These are phyloP conservation scores for Ormia ochracea DNA, from an alignment of 2,888 invertebrate genomes.

Conservation along the genomic window DNA sequence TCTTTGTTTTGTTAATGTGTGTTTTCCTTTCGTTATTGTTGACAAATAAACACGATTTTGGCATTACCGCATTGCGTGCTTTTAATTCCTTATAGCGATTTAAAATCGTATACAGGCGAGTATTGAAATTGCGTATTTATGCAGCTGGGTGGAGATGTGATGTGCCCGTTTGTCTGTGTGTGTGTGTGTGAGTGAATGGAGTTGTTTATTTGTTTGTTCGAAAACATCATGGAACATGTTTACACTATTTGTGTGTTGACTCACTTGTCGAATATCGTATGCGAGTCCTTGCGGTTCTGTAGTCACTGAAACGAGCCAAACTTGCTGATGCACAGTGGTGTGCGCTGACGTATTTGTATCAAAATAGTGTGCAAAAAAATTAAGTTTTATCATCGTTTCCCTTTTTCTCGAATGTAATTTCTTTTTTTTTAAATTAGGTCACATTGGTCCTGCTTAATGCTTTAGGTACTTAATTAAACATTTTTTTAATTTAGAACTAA, in stretches of 20 bases:
- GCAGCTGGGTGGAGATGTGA: no score
- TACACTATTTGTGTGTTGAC: constrained; percentile 49
- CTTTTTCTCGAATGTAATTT: no score
- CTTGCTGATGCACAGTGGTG: not conserved
- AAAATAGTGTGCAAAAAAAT: no score
- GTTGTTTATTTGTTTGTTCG: constrained; percentile 35
- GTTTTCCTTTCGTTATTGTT: constrained; percentile 10
- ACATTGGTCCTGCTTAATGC: no score
- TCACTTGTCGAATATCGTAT: constrained; percentile 35
- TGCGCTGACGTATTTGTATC: no score
- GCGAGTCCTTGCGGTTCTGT: constrained; percentile 51
- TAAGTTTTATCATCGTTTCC: no score
- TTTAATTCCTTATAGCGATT: constrained; percentile 54
- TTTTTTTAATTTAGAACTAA: no score
- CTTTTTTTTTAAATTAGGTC: no score
- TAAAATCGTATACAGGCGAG: not conserved
- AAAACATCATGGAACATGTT: constrained; percentile 44
- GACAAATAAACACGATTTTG: constrained; percentile 55
- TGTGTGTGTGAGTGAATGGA: not conserved
- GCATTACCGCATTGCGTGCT: constrained; percentile 61
- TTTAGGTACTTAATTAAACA: no score
- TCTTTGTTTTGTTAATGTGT: constrained; percentile 24
- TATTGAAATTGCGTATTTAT: no score
- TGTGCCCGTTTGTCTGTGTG: not conserved
- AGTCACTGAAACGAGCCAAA: constrained; percentile 16